A percentile compares a stretch with the other conserved stretches of the same genome.
Conservation (phyloP, 2,113 vertebrate genomes). For the Dolichallabes microphthalmus region DNA sequence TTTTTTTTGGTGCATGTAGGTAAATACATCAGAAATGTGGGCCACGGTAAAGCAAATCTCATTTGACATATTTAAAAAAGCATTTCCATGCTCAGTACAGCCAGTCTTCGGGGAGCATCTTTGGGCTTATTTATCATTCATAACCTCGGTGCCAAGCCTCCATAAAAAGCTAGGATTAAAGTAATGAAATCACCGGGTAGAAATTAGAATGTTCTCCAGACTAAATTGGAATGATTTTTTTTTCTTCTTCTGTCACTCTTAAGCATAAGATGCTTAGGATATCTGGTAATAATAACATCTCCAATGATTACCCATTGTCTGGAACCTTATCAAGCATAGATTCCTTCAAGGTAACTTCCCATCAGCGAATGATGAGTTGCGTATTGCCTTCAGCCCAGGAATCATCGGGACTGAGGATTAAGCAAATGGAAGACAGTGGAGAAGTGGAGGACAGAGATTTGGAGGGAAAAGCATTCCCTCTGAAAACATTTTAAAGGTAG, state of each 20-base stretch:
- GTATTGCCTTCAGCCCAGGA: not conserved
- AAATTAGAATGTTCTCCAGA: constrained; percentile 16
- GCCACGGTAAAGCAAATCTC: constrained; percentile 52
- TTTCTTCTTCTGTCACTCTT: not conserved
- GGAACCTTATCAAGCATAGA: not conserved
- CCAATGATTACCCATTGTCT: not conserved
- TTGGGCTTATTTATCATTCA: constrained; percentile 27
- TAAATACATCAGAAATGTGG: constrained; percentile 45
- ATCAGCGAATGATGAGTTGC: not conserved
- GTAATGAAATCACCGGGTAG: constrained; percentile 27
- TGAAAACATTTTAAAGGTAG: not conserved
- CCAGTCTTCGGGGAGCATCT: constrained; percentile 9
- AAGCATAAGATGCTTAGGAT: not conserved
- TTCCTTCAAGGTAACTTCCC: not conserved
- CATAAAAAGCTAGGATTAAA: constrained; percentile 26
- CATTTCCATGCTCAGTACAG: constrained; percentile 21
- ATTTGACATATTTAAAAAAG: constrained; percentile 67
- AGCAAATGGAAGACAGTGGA: not conserved
- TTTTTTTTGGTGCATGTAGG: not conserved
- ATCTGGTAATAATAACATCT: not conserved
- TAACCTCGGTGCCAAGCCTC: constrained; percentile 4
- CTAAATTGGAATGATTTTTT: not conserved
- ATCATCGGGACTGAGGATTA: not conserved
- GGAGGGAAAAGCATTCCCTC: not conserved
- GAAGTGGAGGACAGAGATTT: not conserved